Base-by-base conservation (phyloP, 2,113 vertebrate genomes). In the Petrocephalus zakoni region DNA sequence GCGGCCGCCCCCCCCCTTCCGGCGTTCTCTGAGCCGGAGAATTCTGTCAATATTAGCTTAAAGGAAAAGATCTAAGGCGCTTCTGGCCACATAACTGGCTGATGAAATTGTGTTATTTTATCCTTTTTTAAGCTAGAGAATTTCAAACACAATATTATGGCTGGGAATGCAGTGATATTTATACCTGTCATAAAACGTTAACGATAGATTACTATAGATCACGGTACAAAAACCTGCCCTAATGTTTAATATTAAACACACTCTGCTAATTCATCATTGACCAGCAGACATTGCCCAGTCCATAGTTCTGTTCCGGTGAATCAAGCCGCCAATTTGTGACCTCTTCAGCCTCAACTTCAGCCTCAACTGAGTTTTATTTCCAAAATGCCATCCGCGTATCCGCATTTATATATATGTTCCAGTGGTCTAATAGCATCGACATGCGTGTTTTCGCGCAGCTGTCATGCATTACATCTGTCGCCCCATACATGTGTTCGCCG, bases 71-170 rank as follows among this genome's bases (percentile, higher is more conserved):
- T 90, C 58, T 91, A 88, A 91, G 91, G 25, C 88, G 88, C 89
- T 90, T 90, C 87, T 90, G 29, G 84, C 89, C 72, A 88, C 87
- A 64, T 37, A 78, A 82, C 84, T 11, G n/a, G 83, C 86, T 91
- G 87, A 75, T 90, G 91, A 90, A 92, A 92, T 89, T 90, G 72
- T 93, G 92, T 88, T 53, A 34, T 37, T 19, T 89, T 87, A 89
- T 61, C 64, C 78, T 87, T 86, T 86, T 90, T 89, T 89, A 46
- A 68, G 91, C 89, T 92, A 51, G 88, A 89, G 61, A 82, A 88
- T 88, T 87, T 91, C 89, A 94, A 94, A 94, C 89, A 37, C 90
- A 93, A 92, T 92, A 86, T 91, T 90, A 89, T 92, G 90, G 89
- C 88, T 53, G 37, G 52, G 85, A 91, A 90, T 86, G 81, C 90